A percentile compares a stretch with the other conserved stretches of the same genome.
Evolutionary conservation across 2,797 vertebrate genomes (phyloP).

Genomic region (Leucoraja ocellata): DNA sequence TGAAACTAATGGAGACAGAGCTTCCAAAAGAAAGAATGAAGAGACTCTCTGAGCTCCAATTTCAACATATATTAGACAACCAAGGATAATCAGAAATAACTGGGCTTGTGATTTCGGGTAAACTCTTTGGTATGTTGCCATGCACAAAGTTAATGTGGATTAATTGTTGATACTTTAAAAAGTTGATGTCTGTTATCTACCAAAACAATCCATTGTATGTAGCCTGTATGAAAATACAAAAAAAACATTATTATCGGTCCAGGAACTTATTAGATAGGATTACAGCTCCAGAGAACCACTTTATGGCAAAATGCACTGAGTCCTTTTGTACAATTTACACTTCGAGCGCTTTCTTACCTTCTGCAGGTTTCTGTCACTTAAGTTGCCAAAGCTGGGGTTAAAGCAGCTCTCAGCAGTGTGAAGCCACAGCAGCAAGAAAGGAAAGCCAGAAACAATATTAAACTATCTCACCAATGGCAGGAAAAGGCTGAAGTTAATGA

Average conservation of each 20-base stretch:
- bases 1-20: neutral
- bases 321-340: neutral
- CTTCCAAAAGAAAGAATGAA: neutral
- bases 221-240: neutral
- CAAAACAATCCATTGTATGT: neutral
- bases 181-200: neutral
- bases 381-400: slow-evolving; percentile 5
- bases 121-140: neutral
- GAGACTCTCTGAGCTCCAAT: neutral
- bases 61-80: neutral
- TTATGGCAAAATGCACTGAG: neutral
- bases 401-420: slow-evolving; percentile 3
- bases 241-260: neutral
- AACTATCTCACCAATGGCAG: neutral
- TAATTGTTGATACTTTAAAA: neutral
- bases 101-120: neutral
- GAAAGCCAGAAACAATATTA: slow-evolving; percentile 2
- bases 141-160: too few relatives aligned
- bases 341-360: neutral
- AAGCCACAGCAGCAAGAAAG: slow-evolving; percentile 18
- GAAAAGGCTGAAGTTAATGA: neutral
- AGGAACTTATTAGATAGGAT: neutral
- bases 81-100: neutral
- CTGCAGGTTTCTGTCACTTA: neutral
- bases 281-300: neutral